Conservation (phyloP, 2,888 invertebrate genomes). For the Parthenolecanium corni region DNA sequence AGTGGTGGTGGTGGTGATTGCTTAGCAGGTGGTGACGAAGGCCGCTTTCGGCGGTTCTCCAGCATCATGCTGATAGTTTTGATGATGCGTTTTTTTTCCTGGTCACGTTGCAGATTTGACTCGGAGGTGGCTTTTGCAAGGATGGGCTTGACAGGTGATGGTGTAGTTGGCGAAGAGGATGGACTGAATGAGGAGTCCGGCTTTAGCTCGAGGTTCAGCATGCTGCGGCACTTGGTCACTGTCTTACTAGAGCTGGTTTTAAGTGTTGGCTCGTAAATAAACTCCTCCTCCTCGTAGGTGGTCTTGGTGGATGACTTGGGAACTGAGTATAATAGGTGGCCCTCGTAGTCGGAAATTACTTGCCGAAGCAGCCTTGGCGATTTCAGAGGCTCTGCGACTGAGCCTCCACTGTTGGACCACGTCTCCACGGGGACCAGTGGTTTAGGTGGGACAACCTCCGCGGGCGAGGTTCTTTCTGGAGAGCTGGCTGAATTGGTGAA, state of each 20-base stretch:
- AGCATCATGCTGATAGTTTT: constrained; percentile 23
- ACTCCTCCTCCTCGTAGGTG: constrained; percentile 33
- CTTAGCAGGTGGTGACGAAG: background rate
- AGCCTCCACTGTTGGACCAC: background rate
- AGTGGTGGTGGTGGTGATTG: background rate
- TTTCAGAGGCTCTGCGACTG: constrained; percentile 21
- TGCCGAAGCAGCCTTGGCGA: constrained; percentile 21
- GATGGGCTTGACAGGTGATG: constrained; percentile 14
- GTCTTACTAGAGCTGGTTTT: constrained; percentile 33
- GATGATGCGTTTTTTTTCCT: constrained; percentile 21
- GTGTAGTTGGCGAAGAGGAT: constrained; percentile 38
- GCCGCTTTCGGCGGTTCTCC: constrained; percentile 14
- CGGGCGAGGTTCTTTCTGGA: background rate
- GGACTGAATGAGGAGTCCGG: constrained; percentile 44
- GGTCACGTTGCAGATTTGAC: constrained; percentile 10
- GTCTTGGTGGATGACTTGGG: constrained; percentile 24
- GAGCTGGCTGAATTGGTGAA: background rate
- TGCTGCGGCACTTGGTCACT: constrained; percentile 34
- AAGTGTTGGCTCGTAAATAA: constrained; percentile 34
- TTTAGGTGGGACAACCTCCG: background rate
- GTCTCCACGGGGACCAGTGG: constrained; percentile 12
- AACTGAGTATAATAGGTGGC: constrained; percentile 27
- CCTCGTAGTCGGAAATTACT: constrained; percentile 18
- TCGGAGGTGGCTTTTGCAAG: constrained; percentile 29
- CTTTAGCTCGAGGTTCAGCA: constrained; percentile 34